These are phyloP conservation scores for Tanytarsus gracilentus DNA, from an alignment of 2,888 invertebrate genomes.

Conservation along the genomic window DNA sequence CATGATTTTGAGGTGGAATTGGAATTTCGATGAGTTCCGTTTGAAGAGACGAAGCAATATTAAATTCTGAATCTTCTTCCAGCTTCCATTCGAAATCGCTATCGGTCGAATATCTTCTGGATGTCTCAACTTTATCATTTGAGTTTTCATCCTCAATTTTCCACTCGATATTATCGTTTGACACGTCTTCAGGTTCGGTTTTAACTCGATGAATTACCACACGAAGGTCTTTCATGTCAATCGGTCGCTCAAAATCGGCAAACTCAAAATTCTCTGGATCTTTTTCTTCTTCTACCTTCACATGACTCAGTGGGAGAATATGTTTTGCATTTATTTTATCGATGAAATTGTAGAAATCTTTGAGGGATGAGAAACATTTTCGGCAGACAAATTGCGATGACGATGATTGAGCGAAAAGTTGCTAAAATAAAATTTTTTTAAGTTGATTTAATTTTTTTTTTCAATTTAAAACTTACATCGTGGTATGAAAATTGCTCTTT, in stretches of 20 bases:
- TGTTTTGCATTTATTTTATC: not conserved
- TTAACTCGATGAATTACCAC: too few species aligned
- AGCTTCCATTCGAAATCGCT: too few species aligned
- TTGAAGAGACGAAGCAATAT: too few species aligned
- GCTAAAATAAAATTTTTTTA: not conserved
- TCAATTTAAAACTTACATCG: not conserved
- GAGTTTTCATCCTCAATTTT: not conserved
- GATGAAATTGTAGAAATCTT: not conserved
- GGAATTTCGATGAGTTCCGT: too few species aligned
- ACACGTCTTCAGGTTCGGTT: not conserved
- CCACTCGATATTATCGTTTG: not conserved
- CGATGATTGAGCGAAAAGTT: not conserved
- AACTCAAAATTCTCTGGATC: too few species aligned
- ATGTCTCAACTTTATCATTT: too few species aligned
- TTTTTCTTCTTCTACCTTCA: too few species aligned
- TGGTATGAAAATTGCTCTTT: not conserved
- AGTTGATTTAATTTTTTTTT: not conserved
- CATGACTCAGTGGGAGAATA: not conserved
- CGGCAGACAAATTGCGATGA: not conserved
- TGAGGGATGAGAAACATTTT: not conserved
- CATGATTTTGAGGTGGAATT: too few species aligned
- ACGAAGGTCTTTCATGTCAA: too few species aligned
- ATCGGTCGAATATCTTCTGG: too few species aligned
- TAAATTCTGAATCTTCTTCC: not conserved
- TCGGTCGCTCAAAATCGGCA: too few species aligned